Base-by-base conservation (phyloP, 37 sponge, comb jelly and placozoan genomes). In the Mnemiopsis leidyi region DNA sequence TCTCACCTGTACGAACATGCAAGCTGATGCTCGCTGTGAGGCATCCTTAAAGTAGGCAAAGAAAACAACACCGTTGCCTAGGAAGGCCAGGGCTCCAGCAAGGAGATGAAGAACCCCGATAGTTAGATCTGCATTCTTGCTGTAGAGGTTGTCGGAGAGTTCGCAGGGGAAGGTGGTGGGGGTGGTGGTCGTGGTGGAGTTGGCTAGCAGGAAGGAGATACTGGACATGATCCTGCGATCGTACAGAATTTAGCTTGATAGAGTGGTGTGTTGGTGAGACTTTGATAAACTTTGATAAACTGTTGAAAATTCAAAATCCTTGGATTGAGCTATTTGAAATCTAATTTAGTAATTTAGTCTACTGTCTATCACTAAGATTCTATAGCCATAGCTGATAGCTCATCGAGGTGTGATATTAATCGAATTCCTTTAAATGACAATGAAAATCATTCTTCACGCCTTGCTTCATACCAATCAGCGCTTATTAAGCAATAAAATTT, bases 1-100 rank as follows among this genome's bases (percentile, higher is more conserved):
- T 21, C 68, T 85, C 48, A 85, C 90, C 90, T 85, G 36, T 7
- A 85, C 90, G 30, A 85, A 85, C 40, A 85, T 38, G 61, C 39
- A 85, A 85, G 90, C 90, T 0, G 90, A 85, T 16, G 90, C 90
- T 85, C 90, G 23, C 28, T 85, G 61, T 0, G 61, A n/a, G 24
- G 90, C 90, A 21, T 85, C 61, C 23, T 37, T 38, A 25, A 39
- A 40, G 90, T 40, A 85, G 24, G 90, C 40, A 39, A 38, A 39
- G 48, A 38, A 85, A 7, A 85, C 90, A 13, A 40, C 90, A n/a
- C 61, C 90, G 30, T 85, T 85, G 3, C 90, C 90, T 28, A 85
- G 61, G 48, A 85, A 20, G 21, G 90, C 90, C 61, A 40, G 61
- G 0, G 23, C 61, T 2, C 90, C 90, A n/a, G 61, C 90, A 0